Evolutionary conservation across 2,888 invertebrate genomes (phyloP), one percentile per base, ranked within the genome.

Genomic region (Andrena hattorfiana): DNA sequence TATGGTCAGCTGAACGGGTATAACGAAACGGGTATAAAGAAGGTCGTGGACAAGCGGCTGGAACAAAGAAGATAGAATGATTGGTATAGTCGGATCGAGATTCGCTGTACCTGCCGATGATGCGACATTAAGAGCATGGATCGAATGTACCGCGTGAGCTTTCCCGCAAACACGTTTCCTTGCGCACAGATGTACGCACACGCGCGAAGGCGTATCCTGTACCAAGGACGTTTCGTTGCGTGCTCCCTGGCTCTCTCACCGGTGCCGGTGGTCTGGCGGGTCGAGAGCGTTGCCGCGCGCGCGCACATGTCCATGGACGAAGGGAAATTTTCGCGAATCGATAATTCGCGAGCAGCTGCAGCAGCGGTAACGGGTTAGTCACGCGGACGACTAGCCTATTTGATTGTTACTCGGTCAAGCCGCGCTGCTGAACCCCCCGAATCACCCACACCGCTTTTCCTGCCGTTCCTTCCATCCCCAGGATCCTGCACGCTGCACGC

Each of bases 271-370:
- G 69, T 71, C 66, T 77, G 71, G 28, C 60, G 83, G 85, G 87
- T 87, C 71, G 88, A 83, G 87, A 80, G 84, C 81, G 82, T 80
- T 32, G 64, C 77, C 85, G 91, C 90, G 91, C 91, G 89, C 90
- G 91, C 85, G 91, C 91, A 91, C 92, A 90, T 90, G 91, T 87
- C 87, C 83, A 84, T 23, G 51, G 73, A 72, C 82, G 84, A 89
- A 90, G 89, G 85, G 90, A 89, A 91, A 91, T 91, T 91, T 90
- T 89, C 89, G 85, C 87, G 85, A 92, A 93, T 93, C 93, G 93
- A 93, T 93, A 92, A 92, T 92, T 93, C 88, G 89, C 88, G 74
- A 91, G 88, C 92, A 90, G 90, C 92, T 92, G 91, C 92, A 90
- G 87, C 87, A 86, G 89, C 89, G 88, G 89, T 88, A 85, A 89